These are phyloP conservation scores for Caenorhabditis panamensis DNA, from an alignment of 2,888 invertebrate species.

Conservation along the genomic window DNA sequence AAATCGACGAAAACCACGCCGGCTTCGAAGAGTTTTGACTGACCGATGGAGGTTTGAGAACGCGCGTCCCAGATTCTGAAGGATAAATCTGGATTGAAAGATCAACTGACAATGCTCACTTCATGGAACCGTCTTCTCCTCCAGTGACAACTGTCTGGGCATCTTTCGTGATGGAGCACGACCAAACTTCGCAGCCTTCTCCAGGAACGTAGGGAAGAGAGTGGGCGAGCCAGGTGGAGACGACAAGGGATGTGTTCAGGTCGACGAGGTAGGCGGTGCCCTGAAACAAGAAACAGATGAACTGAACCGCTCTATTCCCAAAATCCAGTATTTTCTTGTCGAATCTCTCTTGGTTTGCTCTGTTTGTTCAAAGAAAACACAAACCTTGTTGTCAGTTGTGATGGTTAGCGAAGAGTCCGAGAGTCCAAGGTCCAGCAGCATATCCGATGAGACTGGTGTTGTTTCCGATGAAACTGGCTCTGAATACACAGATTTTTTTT, in stretches of 20 bases:
- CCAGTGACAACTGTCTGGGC: slow-evolving; percentile 54
- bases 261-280: slow-evolving; percentile 59
- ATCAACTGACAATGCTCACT: slow-evolving; percentile 15
- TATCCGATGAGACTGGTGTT: slow-evolving; percentile 58
- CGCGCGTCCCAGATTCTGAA: slow-evolving; percentile 63
- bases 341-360: too few species aligned
- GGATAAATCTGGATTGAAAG: background rate
- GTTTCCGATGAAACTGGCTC: slow-evolving; percentile 37
- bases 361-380: too few species aligned
- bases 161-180: slow-evolving; percentile 43
- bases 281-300: slow-evolving; percentile 26
- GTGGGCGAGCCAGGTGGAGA: slow-evolving; percentile 64
- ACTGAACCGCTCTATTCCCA: too few species aligned
- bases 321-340: too few species aligned
- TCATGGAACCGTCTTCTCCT: slow-evolving; percentile 63
- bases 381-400: slow-evolving; percentile 66
- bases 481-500: slow-evolving; percentile 14
- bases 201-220: slow-evolving; percentile 61
- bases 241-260: slow-evolving; percentile 49
- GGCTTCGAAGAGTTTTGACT: slow-evolving; percentile 61
- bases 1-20: slow-evolving; percentile 66
- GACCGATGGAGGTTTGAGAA: slow-evolving; percentile 24
- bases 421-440: slow-evolving; percentile 66
- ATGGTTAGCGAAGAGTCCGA: slow-evolving; percentile 41
- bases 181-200: slow-evolving; percentile 71